Percentiles rank a stretch among this genome's conserved stretches.
Evolutionary conservation across 2,888 invertebrate species (phyloP).

Genomic region (Spialia ferax): DNA sequence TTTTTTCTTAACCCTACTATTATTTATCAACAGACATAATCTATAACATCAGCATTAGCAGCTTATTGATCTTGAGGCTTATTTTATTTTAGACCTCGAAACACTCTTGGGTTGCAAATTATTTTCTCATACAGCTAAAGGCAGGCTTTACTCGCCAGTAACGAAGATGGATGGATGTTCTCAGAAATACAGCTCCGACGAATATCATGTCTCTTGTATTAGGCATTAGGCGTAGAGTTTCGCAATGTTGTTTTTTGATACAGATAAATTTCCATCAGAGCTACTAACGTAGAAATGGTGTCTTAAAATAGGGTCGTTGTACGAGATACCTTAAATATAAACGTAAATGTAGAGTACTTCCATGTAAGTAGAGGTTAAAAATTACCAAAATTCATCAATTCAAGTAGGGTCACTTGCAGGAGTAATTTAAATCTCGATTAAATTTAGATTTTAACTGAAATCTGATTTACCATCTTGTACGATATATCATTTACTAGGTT

Average conservation of each 20-base stretch:
- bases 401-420: no score
- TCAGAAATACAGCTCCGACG: conserved; percentile 28
- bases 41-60: conserved; percentile 6
- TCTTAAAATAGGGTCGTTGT: background rate
- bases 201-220: conserved; percentile 34
- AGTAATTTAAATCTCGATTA: no score
- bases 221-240: conserved; percentile 30
- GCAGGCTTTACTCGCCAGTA: conserved; percentile 63
- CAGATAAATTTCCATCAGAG: conserved; percentile 1
- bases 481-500: no score
- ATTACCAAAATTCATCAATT: no score
- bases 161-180: conserved; percentile 72
- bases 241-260: background rate
- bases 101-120: conserved; percentile 57
- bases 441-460: no score
- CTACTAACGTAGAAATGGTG: background rate
- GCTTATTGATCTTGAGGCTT: conserved; percentile 24
- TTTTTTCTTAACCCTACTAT: background rate
- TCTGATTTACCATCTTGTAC: no score
- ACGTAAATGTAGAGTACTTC: no score
- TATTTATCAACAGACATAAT: background rate
- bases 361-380: no score
- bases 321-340: no score
- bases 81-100: conserved; percentile 37
- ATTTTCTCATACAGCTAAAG: conserved; percentile 54